Evolutionary conservation across 2,113 vertebrate species (phyloP), one percentile per base, ranked within the genome.

Genomic region (Hippolais icterina): DNA sequence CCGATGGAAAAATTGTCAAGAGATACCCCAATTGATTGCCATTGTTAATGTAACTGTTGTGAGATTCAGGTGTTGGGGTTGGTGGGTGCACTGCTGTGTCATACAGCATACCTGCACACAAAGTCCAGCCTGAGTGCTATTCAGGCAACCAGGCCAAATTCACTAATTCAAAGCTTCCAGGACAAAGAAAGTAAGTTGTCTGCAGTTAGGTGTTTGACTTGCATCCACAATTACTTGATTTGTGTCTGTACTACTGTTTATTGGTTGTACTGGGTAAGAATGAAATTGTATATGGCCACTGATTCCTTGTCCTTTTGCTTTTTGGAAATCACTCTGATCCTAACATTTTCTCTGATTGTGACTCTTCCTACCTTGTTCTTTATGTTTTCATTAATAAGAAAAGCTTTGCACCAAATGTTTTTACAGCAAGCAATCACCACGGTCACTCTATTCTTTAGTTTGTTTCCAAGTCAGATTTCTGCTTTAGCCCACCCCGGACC

Each of bases 1-100:
- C 42, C 44, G 31, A 66, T n/a, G 39, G 27, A 80, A 78, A 66
- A 76, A 50, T 47, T 54, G 42, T 70, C 60, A 70, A 27, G 29
- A 69, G 79, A 63, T 23, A 37, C 4, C n/a, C 5, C 22, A 11
- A 19, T 2, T 77, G n/a, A 63, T 75, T 63, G 21, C 20, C 4
- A 2, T 35, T 66, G 31, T 24, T 61, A 54, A 72, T 0, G 0
- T 53, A 54, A 46, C 18, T 47, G 3, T 63, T 49, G 41, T 70
- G 42, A 65, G 25, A 59, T 57, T 80, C 52, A 81, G 46, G 4
- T 75, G 49, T 29, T 61, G 10, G 12, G 25, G 31, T 8, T 74
- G 72, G 47, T 71, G 53, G 8, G 2, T 60, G 41, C 70, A 59
- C 35, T 0, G 1, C 39, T 19, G 13, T 57, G 54, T 49, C 71